Percentiles rank a stretch among this genome's conserved stretches.
Evolutionary conservation across 1,140 invertebrate genomes (phyloP).

Genomic region (Halyomorpha halys): DNA sequence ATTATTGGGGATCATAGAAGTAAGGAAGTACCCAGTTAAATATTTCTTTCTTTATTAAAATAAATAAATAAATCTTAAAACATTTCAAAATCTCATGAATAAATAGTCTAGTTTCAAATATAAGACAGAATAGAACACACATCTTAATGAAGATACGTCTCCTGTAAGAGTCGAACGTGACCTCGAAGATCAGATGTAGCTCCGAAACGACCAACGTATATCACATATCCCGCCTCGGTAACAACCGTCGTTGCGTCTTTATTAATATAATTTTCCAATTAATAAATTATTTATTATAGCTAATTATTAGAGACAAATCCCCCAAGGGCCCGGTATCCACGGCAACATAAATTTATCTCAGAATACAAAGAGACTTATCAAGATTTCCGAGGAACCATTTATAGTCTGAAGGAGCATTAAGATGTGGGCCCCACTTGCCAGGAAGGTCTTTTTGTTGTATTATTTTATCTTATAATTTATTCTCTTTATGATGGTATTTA

Average conservation of each 20-base stretch:
- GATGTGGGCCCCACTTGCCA: background rate
- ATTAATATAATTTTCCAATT: conserved; percentile 19
- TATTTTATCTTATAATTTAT: too few species aligned
- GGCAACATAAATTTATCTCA: conserved; percentile 5
- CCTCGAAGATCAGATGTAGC: background rate
- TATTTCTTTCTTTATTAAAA: too few species aligned
- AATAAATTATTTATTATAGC: conserved; percentile 14
- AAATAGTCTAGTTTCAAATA: too few species aligned
- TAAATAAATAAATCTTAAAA: too few species aligned
- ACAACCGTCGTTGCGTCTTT: conserved; percentile 3
- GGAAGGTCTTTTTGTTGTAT: too few species aligned
- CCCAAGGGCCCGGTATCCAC: conserved; percentile 5
- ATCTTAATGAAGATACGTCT: too few species aligned
- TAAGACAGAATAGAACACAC: too few species aligned
- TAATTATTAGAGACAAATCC: conserved; percentile 17
- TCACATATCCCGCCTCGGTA: background rate
- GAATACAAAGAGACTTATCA: conserved; percentile 14
- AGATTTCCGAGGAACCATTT: conserved; percentile 3
- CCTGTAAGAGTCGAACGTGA: background rate
- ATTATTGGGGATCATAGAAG: too few species aligned
- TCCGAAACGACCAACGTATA: background rate
- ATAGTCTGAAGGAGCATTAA: conserved; percentile 1
- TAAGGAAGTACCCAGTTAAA: too few species aligned
- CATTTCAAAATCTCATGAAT: too few species aligned
- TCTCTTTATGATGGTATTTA: too few species aligned